Base-by-base conservation (phyloP, 2,113 vertebrate species). In the Turnix velox region DNA sequence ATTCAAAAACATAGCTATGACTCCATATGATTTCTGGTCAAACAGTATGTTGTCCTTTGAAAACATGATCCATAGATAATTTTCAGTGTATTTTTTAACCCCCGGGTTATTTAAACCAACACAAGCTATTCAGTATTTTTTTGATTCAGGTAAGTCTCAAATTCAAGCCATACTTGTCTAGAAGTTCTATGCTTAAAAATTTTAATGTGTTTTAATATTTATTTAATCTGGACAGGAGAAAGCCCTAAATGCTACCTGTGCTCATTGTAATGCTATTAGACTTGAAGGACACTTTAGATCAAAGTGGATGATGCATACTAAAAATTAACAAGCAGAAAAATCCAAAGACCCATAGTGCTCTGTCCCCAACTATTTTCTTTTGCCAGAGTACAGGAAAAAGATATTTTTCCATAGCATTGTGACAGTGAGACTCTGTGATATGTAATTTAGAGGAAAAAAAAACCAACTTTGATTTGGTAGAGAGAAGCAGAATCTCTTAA, bases 301-400 rank as follows among this genome's bases (percentile, higher is more conserved):
- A n/a, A 81, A 75, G 57, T 24, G 18, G 9, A 10, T 0, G 0
- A 73, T 1, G 1, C 25, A 6, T 19, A 55, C 27, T 71, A 74
- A 90, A 77, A 77, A 90, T 71, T 31, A 55, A 19, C 17, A 90
- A 52, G 37, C 31, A 57, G 18, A 79, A 85, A 80, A 57, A 19
- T 22, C 23, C 59, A 89, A 43, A n/a, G n/a, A 57, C 15, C 5
- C 20, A 33, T 7, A 31, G 30, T 68, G 13, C 5, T 88, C 72
- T 81, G 4, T 11, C 5, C 12, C 46, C 42, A 39, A 3, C 23
- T 90, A 9, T 62, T 57, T 93, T 81, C 42, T 57, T 28, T 45
- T 67, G 18, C n/a, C n/a, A 46, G 42, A 66, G 20, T 48, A 62
- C 30, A 85, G 25, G 17, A 7, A 81, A 68, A 14, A 91, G 62